Conservation (phyloP, 92 coral and sea anemone species). For the Siderastrea siderea region DNA sequence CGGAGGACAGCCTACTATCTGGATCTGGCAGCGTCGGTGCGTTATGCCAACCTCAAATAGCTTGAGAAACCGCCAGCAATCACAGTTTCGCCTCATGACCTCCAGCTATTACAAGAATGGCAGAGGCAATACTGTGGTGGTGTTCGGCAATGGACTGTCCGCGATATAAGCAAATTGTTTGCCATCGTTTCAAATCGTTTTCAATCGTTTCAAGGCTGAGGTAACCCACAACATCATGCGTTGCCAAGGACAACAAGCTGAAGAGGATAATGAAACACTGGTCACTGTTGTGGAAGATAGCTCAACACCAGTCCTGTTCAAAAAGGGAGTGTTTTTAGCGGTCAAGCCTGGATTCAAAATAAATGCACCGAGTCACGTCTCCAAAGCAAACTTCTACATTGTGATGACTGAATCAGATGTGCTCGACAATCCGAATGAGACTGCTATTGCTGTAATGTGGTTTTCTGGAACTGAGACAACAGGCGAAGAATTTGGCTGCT, state of each 20-base stretch:
- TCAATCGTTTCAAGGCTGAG: constrained; percentile 3
- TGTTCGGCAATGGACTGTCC: constrained; percentile 6
- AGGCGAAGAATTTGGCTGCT: neutral
- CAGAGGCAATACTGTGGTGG: constrained; percentile 13
- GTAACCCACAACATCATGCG: neutral
- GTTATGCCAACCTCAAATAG: neutral
- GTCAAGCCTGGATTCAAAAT: neutral
- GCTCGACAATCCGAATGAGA: neutral
- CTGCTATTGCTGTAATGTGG: neutral
- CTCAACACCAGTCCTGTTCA: neutral
- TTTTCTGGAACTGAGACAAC: neutral
- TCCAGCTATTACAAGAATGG: constrained; percentile 19
- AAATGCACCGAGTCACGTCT: neutral
- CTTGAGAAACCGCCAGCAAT: neutral
- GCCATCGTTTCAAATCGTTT: constrained; percentile 15
- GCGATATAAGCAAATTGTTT: constrained; percentile 5
- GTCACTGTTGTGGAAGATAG: neutral
- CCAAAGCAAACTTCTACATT: neutral
- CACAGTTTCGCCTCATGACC: neutral
- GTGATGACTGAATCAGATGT: neutral
- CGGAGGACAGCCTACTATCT: constrained; percentile 20
- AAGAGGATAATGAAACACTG: constrained; percentile 3
- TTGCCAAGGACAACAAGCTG: constrained; percentile 13
- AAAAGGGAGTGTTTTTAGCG: neutral
- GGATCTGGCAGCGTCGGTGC: constrained; percentile 7